These are phyloP conservation scores for Tenodera sinensis DNA, from an alignment of 2,888 invertebrate genomes.

Conservation along the genomic window DNA sequence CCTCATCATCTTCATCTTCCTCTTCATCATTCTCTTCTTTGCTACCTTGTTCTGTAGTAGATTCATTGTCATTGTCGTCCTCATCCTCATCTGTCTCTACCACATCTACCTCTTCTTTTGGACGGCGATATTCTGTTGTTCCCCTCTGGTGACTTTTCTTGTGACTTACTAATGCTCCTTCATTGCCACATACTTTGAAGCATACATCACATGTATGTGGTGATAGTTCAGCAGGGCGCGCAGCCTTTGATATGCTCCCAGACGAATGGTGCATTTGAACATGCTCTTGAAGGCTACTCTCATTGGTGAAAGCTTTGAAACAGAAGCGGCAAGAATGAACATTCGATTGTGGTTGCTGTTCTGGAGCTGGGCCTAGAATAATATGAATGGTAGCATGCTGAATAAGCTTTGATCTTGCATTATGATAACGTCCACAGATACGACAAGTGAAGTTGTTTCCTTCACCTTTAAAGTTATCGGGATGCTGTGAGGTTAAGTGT, in stretches of 20 bases:
- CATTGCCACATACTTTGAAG: background rate
- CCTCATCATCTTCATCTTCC: background rate
- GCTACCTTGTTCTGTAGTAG: background rate
- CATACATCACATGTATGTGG: background rate
- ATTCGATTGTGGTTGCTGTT: conserved; percentile 16
- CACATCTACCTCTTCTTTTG: background rate
- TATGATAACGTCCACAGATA: conserved; percentile 54
- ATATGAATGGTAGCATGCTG: conserved; percentile 55
- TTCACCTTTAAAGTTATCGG: conserved; percentile 48
- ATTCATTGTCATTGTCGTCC: background rate
- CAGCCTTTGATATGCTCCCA: background rate
- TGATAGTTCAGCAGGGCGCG: background rate
- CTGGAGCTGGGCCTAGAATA: conserved; percentile 14
- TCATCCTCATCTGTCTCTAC: background rate
- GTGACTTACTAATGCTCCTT: background rate
- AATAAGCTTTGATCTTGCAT: conserved; percentile 53
- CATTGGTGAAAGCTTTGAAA: background rate
- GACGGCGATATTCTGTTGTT: background rate
- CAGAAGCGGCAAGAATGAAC: background rate
- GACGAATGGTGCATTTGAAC: background rate
- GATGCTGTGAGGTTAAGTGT: conserved; percentile 51
- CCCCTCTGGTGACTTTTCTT: background rate
- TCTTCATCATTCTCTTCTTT: background rate
- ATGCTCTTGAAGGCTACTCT: background rate
- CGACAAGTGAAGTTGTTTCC: conserved; percentile 57